Conservation (phyloP, 2,797 vertebrate species). For the Artibeus lituratus region DNA sequence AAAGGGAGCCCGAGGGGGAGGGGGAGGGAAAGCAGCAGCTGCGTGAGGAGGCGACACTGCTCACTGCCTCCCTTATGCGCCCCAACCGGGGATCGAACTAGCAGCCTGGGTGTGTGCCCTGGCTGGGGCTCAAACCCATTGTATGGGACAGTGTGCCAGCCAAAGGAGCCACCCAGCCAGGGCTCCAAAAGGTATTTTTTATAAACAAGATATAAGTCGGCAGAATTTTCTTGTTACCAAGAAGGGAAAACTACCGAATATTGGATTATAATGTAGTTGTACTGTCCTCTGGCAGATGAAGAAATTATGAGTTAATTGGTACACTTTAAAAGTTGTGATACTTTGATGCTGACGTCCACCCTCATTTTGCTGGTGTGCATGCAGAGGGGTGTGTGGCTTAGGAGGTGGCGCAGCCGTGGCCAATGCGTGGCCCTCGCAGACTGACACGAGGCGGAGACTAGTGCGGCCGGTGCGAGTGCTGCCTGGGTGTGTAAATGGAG, state of each 20-base stretch:
- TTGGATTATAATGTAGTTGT: background rate
- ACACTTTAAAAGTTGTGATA: background rate
- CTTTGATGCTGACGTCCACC: background rate
- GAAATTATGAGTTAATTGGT: constrained; percentile 6
- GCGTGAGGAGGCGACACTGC: too few species aligned
- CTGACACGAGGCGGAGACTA: background rate
- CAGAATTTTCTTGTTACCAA: background rate
- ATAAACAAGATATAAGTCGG: background rate
- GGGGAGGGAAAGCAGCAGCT: too few species aligned
- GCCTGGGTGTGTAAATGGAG: background rate
- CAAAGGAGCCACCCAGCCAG: background rate
- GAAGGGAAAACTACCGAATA: background rate
- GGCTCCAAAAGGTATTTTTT: background rate
- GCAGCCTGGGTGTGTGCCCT: background rate
- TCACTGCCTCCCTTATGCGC: fast-evolving
- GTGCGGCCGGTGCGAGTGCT: background rate
- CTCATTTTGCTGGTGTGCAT: background rate
- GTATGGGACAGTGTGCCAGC: too few species aligned
- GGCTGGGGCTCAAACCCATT: too few species aligned
- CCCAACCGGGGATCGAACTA: too few species aligned
- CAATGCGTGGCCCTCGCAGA: background rate
- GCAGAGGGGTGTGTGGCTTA: background rate
- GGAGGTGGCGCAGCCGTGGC: background rate
- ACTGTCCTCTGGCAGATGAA: background rate
- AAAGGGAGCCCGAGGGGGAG: too few species aligned